Conservation (phyloP, 2,888 invertebrate species). For the Tinea pellionella region DNA sequence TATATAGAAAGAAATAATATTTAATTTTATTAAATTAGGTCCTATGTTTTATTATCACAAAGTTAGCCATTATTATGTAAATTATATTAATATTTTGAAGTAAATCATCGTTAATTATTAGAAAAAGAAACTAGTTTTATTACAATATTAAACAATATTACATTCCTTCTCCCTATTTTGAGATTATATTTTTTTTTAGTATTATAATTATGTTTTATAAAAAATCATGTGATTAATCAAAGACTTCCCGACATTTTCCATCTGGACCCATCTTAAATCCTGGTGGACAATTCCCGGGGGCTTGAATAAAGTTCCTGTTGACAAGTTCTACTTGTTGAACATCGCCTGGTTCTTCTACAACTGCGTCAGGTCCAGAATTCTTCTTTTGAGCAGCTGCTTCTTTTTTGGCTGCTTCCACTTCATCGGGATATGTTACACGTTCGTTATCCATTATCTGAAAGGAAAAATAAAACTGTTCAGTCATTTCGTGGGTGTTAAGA, state of each 20-base stretch:
- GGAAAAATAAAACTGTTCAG: background rate
- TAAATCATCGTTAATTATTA: conserved; percentile 70
- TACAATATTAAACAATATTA: conserved; percentile 19
- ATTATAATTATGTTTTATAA: background rate
- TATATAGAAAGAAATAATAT: conserved; percentile 39
- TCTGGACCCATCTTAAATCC: conserved; percentile 32
- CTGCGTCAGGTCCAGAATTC: conserved; percentile 20
- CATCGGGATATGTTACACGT: conserved; percentile 44
- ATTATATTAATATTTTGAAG: conserved; percentile 67
- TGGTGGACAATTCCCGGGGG: conserved; percentile 31
- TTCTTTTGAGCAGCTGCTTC: conserved; percentile 22
- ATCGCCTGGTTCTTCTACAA: conserved; percentile 13
- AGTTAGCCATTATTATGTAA: conserved; percentile 55
- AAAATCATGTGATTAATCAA: conserved; percentile 17
- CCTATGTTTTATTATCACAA: conserved; percentile 51
- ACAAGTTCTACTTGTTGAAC: conserved; percentile 1
- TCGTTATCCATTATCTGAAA: conserved; percentile 18
- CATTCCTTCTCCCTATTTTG: background rate
- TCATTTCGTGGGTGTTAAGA: too few relatives aligned
- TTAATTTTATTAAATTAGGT: conserved; percentile 56
- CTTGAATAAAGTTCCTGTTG: conserved; percentile 39
- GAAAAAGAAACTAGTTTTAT: conserved; percentile 45
- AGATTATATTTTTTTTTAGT: background rate
- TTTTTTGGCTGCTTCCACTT: conserved; percentile 35
- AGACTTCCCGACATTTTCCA: conserved; percentile 35